Percentiles rank a stretch among this genome's conserved stretches.
Evolutionary conservation across 1,140 invertebrate genomes (phyloP).

Genomic region (Drosophila neocordata): DNA sequence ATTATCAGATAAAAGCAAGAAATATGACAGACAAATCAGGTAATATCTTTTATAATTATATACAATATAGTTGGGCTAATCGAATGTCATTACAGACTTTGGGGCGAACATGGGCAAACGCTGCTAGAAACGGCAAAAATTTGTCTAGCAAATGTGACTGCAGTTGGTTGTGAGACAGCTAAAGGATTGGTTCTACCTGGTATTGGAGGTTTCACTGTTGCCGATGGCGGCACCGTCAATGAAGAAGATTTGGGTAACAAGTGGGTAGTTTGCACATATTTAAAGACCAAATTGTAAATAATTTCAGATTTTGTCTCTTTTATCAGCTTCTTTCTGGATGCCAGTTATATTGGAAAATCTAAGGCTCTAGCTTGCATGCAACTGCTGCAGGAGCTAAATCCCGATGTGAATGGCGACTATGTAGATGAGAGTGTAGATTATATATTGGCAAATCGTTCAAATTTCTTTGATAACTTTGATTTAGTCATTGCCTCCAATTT

Average conservation of each 20-base stretch:
- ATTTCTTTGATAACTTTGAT: slow-evolving; percentile 93
- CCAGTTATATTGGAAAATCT: slow-evolving; percentile 90
- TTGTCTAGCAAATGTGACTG: slow-evolving; percentile 97
- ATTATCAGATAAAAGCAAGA: slow-evolving; percentile 84
- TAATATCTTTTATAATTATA: slow-evolving; percentile 21
- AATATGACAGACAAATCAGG: slow-evolving; percentile 83
- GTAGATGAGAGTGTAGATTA: slow-evolving; percentile 94
- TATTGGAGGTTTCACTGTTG: slow-evolving; percentile 97
- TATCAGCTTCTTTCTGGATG: slow-evolving; percentile 93
- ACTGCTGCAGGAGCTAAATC: slow-evolving; percentile 94
- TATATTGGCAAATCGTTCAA: slow-evolving; percentile 92
- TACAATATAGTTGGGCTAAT: neutral
- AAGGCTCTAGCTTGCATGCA: slow-evolving; percentile 92
- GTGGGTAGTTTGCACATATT: slow-evolving; percentile 84
- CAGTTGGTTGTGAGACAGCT: slow-evolving; percentile 96
- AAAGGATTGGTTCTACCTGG: slow-evolving; percentile 97
- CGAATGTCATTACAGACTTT: slow-evolving; percentile 86
- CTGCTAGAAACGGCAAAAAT: slow-evolving; percentile 94
- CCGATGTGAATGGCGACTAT: slow-evolving; percentile 95
- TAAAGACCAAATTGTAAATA: neutral
- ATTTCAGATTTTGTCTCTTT: neutral
- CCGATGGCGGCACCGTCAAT: slow-evolving; percentile 93
- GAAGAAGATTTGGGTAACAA: slow-evolving; percentile 97
- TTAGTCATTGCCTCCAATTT: slow-evolving; percentile 94
- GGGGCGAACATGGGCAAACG: slow-evolving; percentile 98